Percentiles rank a stretch among this genome's conserved stretches.
Evolutionary conservation across 2,113 vertebrate genomes (phyloP).

Genomic region (Melanerpes formicivorus): DNA sequence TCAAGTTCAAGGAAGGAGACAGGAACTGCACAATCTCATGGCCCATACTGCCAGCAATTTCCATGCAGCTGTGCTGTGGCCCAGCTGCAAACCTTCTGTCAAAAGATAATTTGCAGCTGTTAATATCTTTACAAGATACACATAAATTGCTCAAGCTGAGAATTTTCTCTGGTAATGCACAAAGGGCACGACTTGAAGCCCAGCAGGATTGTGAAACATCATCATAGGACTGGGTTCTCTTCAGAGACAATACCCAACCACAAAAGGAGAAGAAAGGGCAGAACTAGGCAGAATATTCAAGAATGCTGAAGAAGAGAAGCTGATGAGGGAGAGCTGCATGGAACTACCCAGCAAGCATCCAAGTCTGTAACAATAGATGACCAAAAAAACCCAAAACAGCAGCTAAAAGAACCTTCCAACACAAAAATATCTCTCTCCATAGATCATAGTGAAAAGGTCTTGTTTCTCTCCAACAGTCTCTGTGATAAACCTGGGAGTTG

Average conservation of each 20-base stretch:
- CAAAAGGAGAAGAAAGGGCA: not conserved
- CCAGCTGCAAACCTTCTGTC: not conserved
- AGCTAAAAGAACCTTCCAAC: not conserved
- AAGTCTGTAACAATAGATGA: not conserved
- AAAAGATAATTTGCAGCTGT: not conserved
- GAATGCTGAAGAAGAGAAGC: not conserved
- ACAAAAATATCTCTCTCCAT: not conserved
- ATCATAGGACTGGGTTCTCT: not conserved
- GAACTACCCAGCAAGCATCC: not conserved
- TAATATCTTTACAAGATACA: not conserved
- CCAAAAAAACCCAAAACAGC: not conserved
- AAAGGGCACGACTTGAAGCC: not conserved
- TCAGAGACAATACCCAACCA: not conserved
- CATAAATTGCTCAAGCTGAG: not conserved
- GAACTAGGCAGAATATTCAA: not conserved
- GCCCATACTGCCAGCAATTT: not conserved
- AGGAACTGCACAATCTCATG: not conserved
- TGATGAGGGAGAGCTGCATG: not conserved
- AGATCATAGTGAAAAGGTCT: not conserved
- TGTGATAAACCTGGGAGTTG: not conserved
- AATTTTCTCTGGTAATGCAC: not conserved
- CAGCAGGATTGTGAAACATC: not conserved
- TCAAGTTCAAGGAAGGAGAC: not conserved
- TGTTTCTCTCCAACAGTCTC: not conserved
- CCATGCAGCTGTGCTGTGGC: not conserved